Evolutionary conservation across 2,797 vertebrate genomes (phyloP), one percentile per base, ranked within the genome.

Genomic region (Cuculus canorus): DNA sequence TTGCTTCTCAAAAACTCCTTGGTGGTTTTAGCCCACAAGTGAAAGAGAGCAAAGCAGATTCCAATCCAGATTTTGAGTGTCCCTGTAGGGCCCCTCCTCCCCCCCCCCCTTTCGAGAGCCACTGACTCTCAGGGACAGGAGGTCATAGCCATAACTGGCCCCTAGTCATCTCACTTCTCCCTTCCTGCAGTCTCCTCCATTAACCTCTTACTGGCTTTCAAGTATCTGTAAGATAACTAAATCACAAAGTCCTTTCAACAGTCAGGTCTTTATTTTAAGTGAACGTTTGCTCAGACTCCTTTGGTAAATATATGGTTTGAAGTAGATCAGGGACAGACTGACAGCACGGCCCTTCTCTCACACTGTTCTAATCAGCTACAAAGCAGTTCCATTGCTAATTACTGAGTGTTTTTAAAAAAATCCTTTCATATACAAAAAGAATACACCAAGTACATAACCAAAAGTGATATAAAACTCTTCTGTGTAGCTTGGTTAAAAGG

Each of bases 351-450:
- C 94, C 92, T 83, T 96, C 73, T 80, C 89, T 95, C 77, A 64
- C 61, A 80, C 90, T 95, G 93, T 54, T 90, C 94, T 92, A 83
- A 76, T 91, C 68, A 79, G 92, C 95, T 94, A 96, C 95, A 94
- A 94, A 96, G 91, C 96, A 91, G 87, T 94, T 95, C 83, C 72
- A 77, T 88, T 95, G 81, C 95, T 92, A 95, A 92, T 91, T 91
- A 82, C 90, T 83, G 92, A 94, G 82, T 69, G 18, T 83, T 91
- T 95, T 97, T 96, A 94, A 97, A 96, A 97, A 95, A 97, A 95
- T 96, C 96, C 96, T 96, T 94, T 96, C 95, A 96, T 97, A 96
- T 97, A 96, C 95, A 96, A 96, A 97, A 96, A 96, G 95, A 97
- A 96, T 94, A 96, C 96, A 96, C 92, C 88, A 96, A 94, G 89